phyloP scores from a whole-genome alignment of 1,140 invertebrate species.

The Manduca sexta region DNA sequence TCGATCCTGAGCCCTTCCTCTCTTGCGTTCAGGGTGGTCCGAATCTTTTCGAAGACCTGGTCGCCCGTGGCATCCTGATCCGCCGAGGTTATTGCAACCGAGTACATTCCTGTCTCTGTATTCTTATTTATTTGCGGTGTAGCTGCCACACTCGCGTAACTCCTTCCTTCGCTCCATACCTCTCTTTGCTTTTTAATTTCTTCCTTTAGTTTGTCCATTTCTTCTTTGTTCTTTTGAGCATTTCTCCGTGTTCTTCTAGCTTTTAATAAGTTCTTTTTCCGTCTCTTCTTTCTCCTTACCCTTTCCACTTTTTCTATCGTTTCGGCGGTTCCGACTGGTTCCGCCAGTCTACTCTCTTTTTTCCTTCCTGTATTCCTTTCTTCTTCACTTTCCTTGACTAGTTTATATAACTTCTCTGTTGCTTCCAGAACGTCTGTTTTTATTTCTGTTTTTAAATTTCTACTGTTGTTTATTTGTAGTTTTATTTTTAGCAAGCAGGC shows the following conservation, averaged over 20 bases:
- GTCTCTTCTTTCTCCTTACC: background rate
- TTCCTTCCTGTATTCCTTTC: background rate
- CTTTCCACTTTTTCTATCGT: background rate
- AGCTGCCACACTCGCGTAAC: background rate
- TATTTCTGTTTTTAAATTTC: background rate
- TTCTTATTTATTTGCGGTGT: background rate
- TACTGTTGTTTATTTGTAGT: too few species aligned
- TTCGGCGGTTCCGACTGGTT: too few species aligned
- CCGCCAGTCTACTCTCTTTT: background rate
- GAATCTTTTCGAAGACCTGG: background rate
- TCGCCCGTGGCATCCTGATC: background rate
- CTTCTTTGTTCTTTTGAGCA: background rate
- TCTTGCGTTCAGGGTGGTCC: conserved; percentile 11
- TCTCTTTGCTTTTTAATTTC: background rate
- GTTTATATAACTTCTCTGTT: background rate
- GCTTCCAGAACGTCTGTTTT: too few species aligned
- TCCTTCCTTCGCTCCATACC: background rate
- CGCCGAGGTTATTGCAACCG: background rate
- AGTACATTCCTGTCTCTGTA: background rate
- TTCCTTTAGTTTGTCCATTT: background rate
- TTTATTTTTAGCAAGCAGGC: too few species aligned
- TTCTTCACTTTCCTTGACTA: background rate
- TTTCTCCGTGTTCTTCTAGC: background rate
- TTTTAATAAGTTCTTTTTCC: background rate
- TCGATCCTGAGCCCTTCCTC: conserved; percentile 12